Evolutionary conservation across 2,888 invertebrate species (phyloP).

Genomic region (Ornithoptera alexandrae): DNA sequence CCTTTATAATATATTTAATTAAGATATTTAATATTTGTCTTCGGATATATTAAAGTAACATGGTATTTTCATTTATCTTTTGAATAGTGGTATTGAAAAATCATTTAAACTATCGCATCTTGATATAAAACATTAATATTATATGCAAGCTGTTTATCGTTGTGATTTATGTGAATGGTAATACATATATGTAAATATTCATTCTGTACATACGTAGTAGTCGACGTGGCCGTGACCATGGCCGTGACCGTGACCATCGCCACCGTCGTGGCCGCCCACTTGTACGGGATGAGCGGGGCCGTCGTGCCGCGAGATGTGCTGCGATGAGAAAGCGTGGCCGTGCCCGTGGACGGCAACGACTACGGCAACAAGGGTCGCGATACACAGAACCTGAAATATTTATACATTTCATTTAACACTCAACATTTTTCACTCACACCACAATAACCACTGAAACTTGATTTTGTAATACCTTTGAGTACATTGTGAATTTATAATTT

Average conservation of each 20-base stretch:
- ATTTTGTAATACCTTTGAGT: conserved; percentile 56
- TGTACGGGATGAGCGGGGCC: conserved; percentile 55
- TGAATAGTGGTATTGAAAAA: background rate
- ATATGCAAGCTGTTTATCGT: background rate
- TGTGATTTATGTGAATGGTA: background rate
- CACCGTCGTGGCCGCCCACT: conserved; percentile 46
- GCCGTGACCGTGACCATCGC: conserved; percentile 41
- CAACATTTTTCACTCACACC: conserved; percentile 33
- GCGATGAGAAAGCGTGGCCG: conserved; percentile 53
- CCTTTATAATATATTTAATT: no score
- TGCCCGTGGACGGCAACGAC: conserved; percentile 44
- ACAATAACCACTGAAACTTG: conserved; percentile 31
- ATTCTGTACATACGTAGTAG: conserved; percentile 39
- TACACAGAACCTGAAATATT: conserved; percentile 39
- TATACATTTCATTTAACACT: background rate
- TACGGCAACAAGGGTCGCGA: conserved; percentile 46
- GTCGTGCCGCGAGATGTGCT: conserved; percentile 57
- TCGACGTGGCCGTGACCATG: conserved; percentile 46
- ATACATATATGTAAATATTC: background rate
- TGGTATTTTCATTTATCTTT: no score
- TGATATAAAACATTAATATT: background rate
- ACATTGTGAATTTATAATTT: conserved; percentile 54
- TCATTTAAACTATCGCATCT: background rate
- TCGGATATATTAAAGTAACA: background rate
- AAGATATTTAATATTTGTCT: no score